phyloP scores from a whole-genome alignment of 2,113 vertebrate species.

The Ariopsis seemanni region DNA sequence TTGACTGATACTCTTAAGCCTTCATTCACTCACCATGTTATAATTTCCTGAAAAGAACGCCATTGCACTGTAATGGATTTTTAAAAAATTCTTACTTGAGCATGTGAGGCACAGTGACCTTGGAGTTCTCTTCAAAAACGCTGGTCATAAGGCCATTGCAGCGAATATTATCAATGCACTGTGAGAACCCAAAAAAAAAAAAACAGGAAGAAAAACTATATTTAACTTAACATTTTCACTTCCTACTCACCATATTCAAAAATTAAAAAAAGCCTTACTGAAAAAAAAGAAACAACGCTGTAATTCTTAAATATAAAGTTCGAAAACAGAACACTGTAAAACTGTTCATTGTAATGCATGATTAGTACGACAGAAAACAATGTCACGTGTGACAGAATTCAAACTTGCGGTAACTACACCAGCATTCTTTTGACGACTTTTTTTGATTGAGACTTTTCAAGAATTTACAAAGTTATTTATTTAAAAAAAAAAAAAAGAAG shows the following conservation, averaged over 20 bases:
- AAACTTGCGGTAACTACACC: background rate
- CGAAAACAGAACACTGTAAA: background rate
- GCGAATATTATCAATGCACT: conserved; percentile 97
- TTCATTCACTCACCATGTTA: background rate
- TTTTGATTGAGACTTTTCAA: background rate
- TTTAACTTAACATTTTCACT: background rate
- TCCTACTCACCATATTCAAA: background rate
- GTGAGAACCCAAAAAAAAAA: conserved; percentile 2
- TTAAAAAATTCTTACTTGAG: conserved; percentile 84
- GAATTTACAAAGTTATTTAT: background rate
- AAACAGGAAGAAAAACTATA: background rate
- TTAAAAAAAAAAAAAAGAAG: background rate
- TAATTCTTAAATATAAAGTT: background rate
- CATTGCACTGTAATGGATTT: background rate
- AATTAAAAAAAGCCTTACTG: background rate
- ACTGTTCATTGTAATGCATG: background rate
- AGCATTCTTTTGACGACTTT: background rate
- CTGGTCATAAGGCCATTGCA: conserved; percentile 97
- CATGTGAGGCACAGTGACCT: conserved; percentile 96
- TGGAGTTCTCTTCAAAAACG: conserved; percentile 98
- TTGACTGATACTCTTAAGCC: too few relatives aligned
- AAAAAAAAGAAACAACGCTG: background rate
- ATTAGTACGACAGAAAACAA: background rate
- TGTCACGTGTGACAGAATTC: background rate
- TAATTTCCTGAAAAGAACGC: background rate